Base-by-base conservation (phyloP, 1,140 invertebrate species). In the Leptopilina clavipes region DNA sequence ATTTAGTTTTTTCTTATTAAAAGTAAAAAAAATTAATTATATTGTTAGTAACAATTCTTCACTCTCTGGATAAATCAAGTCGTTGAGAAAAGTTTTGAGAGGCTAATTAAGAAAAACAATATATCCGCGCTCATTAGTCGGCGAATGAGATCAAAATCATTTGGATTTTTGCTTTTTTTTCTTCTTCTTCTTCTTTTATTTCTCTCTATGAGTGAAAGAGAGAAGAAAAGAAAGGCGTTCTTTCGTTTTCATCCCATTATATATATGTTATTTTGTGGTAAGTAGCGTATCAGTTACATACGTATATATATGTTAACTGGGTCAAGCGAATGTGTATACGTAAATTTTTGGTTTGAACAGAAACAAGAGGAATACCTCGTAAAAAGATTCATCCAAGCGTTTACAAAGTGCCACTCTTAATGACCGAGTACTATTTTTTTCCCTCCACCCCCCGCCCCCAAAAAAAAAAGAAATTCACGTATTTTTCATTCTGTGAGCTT, bases 361-460 rank as follows among this genome's bases (percentile, higher is more conserved):
- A 65, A 37, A 37, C 59, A 65, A 65, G 22, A 31, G 14, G 12
- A 59, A 65, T 65, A n/a, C 22, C 59, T 6, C 59, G 25, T 8
- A 65, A 65, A 65, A 65, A 65, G 59, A 65, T 65, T 65, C 59
- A 65, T 65, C 59, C 19, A 11, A 7, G 22, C 22, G 12, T 65
- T 65, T 65, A 31, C 59, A 65, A 31, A 65, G 59, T 65, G 25
- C 25, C 59, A 65, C 59, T 65, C 59, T 65, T 65, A 31, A 65
- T 65, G 11, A 31, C 59, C 25, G 25, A 65, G 59, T 31, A 65
- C 25, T 31, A n/a, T 65, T 65, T 65, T 31, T 31, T 31, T 31
- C 5, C 5, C 5, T 31, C 5, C 25, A 5, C n/a, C n/a, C n/a
- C n/a, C n/a, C n/a, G n/a, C n/a, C n/a, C n/a, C n/a, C n/a, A n/a